Conservation (phyloP, 1,140 invertebrate species). For the Marisa cornuarietis region DNA sequence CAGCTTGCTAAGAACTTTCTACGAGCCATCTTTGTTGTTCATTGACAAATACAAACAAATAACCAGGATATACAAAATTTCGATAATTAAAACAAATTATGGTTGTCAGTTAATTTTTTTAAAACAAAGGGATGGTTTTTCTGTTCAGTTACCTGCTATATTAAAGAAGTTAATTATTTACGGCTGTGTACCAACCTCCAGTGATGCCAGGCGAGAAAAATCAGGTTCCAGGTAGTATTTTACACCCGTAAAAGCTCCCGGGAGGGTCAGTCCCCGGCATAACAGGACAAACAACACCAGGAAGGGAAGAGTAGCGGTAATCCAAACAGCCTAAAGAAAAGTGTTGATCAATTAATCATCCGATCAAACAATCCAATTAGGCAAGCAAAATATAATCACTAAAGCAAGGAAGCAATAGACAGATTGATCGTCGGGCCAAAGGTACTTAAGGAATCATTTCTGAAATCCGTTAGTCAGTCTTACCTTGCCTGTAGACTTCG, state of each 20-base stretch:
- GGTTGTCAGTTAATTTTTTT: not conserved
- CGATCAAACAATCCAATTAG: too few relatives aligned
- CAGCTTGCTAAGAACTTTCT: too few relatives aligned
- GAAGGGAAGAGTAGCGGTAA: slow-evolving; percentile 66
- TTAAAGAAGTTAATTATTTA: not conserved
- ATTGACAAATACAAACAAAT: not conserved
- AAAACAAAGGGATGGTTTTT: not conserved
- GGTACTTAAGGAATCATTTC: not conserved
- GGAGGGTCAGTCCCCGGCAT: slow-evolving; percentile 62
- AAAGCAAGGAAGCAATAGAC: not conserved
- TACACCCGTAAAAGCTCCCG: slow-evolving; percentile 60
- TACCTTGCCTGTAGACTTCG: slow-evolving; percentile 69
- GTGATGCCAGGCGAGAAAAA: slow-evolving; percentile 67
- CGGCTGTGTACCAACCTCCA: slow-evolving; percentile 27
- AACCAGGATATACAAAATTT: not conserved
- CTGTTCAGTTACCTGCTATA: not conserved
- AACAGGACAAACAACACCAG: slow-evolving; percentile 63
- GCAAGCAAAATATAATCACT: not conserved
- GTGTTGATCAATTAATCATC: not conserved
- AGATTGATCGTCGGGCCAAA: too few relatives aligned
- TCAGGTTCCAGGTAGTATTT: slow-evolving; percentile 84
- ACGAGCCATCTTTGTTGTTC: too few relatives aligned
- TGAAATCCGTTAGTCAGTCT: not conserved
- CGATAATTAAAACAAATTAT: not conserved
- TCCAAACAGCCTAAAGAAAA: slow-evolving; percentile 47